Conservation (phyloP, 92 coral and sea anemone species). For the Pocillopora meandrina region DNA sequence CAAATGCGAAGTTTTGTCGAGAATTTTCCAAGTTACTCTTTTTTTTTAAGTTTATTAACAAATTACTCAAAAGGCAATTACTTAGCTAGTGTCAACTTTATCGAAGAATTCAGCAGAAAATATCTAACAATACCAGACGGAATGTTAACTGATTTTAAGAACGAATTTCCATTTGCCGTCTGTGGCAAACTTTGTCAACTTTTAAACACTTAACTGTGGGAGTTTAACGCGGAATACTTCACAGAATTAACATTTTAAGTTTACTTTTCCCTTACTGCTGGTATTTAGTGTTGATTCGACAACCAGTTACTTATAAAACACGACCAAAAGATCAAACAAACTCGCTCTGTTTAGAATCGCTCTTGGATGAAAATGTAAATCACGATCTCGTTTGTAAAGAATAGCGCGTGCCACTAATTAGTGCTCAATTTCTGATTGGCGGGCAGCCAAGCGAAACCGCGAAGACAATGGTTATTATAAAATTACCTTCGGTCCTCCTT, state of each 20-base stretch:
- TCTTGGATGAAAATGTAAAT: slow-evolving; percentile 61
- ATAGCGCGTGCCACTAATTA: slow-evolving; percentile 80
- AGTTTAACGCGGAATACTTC: not conserved
- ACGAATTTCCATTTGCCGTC: not conserved
- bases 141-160: not conserved
- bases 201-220: slow-evolving; percentile 1
- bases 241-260: not conserved
- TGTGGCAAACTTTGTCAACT: slow-evolving; percentile 13
- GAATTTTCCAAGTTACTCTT: not conserved
- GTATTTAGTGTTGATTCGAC: slow-evolving; percentile 9
- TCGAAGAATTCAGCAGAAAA: not conserved
- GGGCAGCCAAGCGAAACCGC: slow-evolving; percentile 49
- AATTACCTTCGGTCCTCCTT: slow-evolving; percentile 23
- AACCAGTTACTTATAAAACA: slow-evolving; percentile 36
- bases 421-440: slow-evolving; percentile 45
- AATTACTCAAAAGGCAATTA: not conserved
- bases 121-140: slow-evolving; percentile 13
- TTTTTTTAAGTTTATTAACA: not conserved
- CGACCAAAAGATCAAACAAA: slow-evolving; percentile 28
- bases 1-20: not conserved
- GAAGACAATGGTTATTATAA: slow-evolving; percentile 45
- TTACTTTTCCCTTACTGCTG: not conserved
- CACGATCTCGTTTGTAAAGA: slow-evolving; percentile 34
- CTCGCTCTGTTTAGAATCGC: slow-evolving; percentile 45
- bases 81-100: not conserved